A percentile compares a stretch with the other conserved stretches of the same genome.
Evolutionary conservation across 1,140 invertebrate genomes (phyloP).

Genomic region (Littorina saxatilis): DNA sequence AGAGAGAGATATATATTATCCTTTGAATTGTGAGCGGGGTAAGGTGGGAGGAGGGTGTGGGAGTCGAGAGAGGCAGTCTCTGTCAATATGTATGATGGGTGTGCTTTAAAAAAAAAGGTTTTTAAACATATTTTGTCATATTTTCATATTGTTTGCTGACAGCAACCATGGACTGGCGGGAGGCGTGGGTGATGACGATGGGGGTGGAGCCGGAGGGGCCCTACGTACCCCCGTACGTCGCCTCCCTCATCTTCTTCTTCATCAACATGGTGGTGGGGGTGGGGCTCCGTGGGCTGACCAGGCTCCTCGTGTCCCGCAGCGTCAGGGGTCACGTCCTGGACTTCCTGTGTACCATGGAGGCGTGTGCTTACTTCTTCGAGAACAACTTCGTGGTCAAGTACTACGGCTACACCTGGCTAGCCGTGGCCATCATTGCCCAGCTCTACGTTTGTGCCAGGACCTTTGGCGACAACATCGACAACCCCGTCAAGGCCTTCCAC

Average conservation of each 20-base stretch:
- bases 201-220: conserved; percentile 52
- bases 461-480: conserved; percentile 64
- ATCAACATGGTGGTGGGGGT: conserved; percentile 59
- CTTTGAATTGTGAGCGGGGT: too few species aligned
- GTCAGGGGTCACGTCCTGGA: conserved; percentile 50
- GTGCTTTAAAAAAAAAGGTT: too few species aligned
- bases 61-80: too few species aligned
- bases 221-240: conserved; percentile 61
- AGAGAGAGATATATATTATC: too few species aligned
- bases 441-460: conserved; percentile 65
- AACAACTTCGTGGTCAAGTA: conserved; percentile 71
- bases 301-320: conserved; percentile 48
- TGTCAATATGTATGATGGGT: too few species aligned
- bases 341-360: conserved; percentile 67
- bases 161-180: conserved; percentile 53
- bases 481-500: conserved; percentile 63
- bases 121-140: too few species aligned
- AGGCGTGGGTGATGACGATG: conserved; percentile 42
- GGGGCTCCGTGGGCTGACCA: conserved; percentile 55
- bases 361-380: conserved; percentile 71
- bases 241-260: conserved; percentile 64
- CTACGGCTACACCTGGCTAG: conserved; percentile 64
- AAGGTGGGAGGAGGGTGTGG: too few species aligned
- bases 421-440: conserved; percentile 62
- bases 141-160: background rate